These are phyloP conservation scores for Polyergus mexicanus DNA, from an alignment of 1,140 invertebrate genomes.

Conservation along the genomic window DNA sequence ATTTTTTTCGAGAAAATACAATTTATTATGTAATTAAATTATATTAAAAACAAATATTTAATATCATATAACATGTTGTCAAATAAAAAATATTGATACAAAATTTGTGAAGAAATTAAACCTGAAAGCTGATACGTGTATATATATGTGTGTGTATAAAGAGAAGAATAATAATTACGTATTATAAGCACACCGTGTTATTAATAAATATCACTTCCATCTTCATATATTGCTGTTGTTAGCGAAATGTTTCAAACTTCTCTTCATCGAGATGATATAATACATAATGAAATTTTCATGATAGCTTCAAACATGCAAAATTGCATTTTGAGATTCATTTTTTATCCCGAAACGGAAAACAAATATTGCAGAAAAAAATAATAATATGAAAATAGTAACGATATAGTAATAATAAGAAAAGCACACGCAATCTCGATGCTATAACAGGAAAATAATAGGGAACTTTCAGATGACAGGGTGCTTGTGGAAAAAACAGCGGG, in stretches of 20 bases:
- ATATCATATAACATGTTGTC: neutral
- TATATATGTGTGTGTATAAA: neutral
- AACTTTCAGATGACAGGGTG: neutral
- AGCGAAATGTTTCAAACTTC: neutral
- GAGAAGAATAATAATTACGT: neutral
- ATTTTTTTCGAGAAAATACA: neutral
- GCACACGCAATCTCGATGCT: neutral
- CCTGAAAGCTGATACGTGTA: neutral
- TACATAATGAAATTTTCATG: too few species aligned
- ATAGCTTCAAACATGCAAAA: neutral
- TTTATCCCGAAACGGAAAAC: neutral
- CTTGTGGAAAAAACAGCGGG: neutral
- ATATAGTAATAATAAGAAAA: neutral
- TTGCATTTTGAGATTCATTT: neutral
- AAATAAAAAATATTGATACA: neutral
- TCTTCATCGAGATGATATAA: neutral
- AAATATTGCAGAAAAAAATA: neutral
- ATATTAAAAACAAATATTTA: neutral
- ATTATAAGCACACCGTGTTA: neutral
- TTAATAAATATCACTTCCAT: neutral
- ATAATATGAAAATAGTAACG: neutral
- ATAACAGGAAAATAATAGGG: constrained; percentile 1
- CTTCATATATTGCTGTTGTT: neutral
- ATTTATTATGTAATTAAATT: neutral
- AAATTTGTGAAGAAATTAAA: neutral